Evolutionary conservation across 2,888 invertebrate genomes (phyloP).

Genomic region (Rotaria macrura): DNA sequence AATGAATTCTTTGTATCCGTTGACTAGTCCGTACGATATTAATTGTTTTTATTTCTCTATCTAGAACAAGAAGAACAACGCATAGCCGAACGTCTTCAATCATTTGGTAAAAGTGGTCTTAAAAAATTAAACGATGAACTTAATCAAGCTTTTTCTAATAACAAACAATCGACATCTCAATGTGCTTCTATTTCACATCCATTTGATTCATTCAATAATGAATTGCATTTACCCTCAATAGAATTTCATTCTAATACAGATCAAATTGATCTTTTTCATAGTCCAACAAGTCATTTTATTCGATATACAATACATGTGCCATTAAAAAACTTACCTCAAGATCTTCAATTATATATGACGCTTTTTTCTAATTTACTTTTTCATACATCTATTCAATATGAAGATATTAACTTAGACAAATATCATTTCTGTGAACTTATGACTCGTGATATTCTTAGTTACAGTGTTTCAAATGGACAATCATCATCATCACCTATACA

Average conservation of each 20-base stretch:
- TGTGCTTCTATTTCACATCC: not conserved
- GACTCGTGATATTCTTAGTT: not conserved
- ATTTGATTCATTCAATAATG: not conserved
- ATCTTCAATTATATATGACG: not conserved
- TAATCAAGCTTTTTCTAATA: constrained; percentile 20
- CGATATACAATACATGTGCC: not conserved
- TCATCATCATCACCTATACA: constrained; percentile 4
- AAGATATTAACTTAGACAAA: not conserved
- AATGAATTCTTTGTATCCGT: no score
- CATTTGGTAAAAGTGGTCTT: constrained; percentile 18
- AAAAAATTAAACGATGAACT: constrained; percentile 23
- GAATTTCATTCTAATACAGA: not conserved
- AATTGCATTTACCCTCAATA: not conserved
- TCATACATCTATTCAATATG: not conserved
- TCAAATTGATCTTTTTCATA: not conserved
- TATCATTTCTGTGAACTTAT: not conserved
- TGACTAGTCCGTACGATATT: no score
- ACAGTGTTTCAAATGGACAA: not conserved
- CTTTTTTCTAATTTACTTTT: constrained; percentile 4
- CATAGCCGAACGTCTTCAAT: constrained; percentile 18
- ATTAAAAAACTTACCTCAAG: not conserved
- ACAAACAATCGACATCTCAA: not conserved
- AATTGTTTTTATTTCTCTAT: not conserved
- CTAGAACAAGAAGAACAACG: constrained; percentile 29
- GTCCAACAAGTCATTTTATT: not conserved